phyloP scores from a whole-genome alignment of 2,113 vertebrate genomes.

The Craseonycteris thonglongyai region DNA sequence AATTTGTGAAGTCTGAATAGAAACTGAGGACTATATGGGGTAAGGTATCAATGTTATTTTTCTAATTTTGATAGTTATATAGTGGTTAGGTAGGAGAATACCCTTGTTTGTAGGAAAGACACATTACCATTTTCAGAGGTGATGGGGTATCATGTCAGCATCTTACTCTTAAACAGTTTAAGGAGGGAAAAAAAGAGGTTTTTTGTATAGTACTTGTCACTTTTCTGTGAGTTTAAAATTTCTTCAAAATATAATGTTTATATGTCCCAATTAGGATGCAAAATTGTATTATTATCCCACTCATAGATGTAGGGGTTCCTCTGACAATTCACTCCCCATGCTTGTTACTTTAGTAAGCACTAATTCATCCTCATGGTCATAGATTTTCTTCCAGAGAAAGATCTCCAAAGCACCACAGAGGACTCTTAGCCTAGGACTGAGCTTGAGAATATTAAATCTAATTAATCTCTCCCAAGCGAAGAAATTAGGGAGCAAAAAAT shows the following conservation, averaged over 20 bases:
- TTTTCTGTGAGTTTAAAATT: conserved; percentile 1
- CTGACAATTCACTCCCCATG: not conserved
- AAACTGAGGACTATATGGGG: not conserved
- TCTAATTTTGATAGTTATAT: not conserved
- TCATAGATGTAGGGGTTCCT: not conserved
- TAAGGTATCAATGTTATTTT: not conserved
- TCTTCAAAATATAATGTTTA: not conserved
- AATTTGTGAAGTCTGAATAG: not conserved
- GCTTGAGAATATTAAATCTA: not conserved
- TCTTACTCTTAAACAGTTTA: not conserved
- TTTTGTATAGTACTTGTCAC: not conserved
- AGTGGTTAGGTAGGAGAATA: not conserved
- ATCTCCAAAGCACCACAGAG: not conserved
- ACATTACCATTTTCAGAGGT: not conserved
- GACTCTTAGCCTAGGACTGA: not conserved
- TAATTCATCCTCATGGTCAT: not conserved
- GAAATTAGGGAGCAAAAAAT: not conserved
- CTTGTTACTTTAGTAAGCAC: not conserved
- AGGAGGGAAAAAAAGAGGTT: not conserved
- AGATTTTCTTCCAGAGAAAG: not conserved
- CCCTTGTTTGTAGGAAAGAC: not conserved
- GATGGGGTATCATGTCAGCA: not conserved
- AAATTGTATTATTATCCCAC: not conserved
- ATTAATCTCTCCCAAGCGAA: not conserved
- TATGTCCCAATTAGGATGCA: not conserved